These are phyloP conservation scores for Idris sp. DNA, from an alignment of 1,140 invertebrate genomes.

Conservation along the genomic window DNA sequence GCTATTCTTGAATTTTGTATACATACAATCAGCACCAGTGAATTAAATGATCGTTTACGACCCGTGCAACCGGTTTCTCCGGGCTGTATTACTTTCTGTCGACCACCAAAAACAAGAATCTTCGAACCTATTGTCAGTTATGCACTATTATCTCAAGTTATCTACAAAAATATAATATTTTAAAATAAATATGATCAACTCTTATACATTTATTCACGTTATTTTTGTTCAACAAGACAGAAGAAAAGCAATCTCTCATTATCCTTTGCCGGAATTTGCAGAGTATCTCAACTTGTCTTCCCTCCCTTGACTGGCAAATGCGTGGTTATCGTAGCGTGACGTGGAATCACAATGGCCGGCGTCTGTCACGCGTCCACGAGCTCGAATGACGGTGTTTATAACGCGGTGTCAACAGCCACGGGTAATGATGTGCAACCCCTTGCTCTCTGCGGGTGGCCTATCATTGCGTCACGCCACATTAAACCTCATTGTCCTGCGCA, in stretches of 20 bases:
- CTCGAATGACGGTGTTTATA: slow-evolving; percentile 73
- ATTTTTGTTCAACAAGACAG: no score
- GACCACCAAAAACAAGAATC: slow-evolving; percentile 59
- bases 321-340: slow-evolving; percentile 62
- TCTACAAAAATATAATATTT: no score
- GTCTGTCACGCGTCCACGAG: slow-evolving; percentile 71
- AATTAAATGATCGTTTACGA: slow-evolving; percentile 66
- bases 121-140: slow-evolving; percentile 33
- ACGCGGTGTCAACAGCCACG: slow-evolving; percentile 72
- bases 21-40: slow-evolving; percentile 62
- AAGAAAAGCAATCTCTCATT: not conserved
- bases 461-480: slow-evolving; percentile 76
- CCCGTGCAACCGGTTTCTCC: slow-evolving; percentile 61
- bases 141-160: slow-evolving; percentile 20
- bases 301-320: slow-evolving; percentile 41
- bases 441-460: slow-evolving; percentile 69
- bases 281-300: slow-evolving; percentile 6
- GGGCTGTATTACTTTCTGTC: slow-evolving; percentile 47
- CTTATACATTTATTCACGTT: no score
- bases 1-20: slow-evolving; percentile 45
- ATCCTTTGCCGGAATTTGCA: slow-evolving; percentile 17
- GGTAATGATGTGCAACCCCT: slow-evolving; percentile 73
- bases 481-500: slow-evolving; percentile 71
- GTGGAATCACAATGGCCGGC: slow-evolving; percentile 66
- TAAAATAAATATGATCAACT: no score